phyloP scores from a whole-genome alignment of 2,888 invertebrate species.

The Leuctra nigra region DNA sequence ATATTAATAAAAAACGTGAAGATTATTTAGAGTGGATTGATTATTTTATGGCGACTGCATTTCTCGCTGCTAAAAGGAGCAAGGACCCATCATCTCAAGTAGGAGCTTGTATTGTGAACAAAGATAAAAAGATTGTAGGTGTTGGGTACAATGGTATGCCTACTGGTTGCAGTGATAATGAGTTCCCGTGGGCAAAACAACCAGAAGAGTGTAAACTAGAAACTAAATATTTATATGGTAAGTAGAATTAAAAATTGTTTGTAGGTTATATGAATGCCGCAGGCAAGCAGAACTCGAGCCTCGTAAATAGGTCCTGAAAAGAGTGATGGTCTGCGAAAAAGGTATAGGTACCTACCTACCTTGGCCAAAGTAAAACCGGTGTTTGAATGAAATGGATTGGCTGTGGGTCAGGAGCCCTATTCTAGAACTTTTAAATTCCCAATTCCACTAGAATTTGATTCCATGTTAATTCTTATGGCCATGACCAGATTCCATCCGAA shows the following conservation, averaged over 20 bases:
- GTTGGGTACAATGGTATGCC: constrained; percentile 99
- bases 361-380: too few species aligned
- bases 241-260: constrained; percentile 31
- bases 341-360: too few species aligned
- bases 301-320: too few species aligned
- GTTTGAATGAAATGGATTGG: too few species aligned
- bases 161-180: constrained; percentile 76
- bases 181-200: constrained; percentile 69
- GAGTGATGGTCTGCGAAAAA: too few species aligned
- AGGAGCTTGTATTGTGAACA: constrained; percentile 90
- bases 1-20: constrained; percentile 44
- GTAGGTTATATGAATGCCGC: too few species aligned
- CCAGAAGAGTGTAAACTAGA: constrained; percentile 47
- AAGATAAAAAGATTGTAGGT: constrained; percentile 80
- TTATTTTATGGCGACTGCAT: constrained; percentile 92
- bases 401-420: too few species aligned
- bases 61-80: constrained; percentile 85
- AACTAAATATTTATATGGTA: constrained; percentile 83
- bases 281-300: too few species aligned
- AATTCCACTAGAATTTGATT: too few species aligned
- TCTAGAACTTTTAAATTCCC: too few species aligned
- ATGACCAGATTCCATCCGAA: too few species aligned
- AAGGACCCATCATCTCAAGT: constrained; percentile 93
- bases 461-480: too few species aligned
- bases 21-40: constrained; percentile 83